Base-by-base conservation (phyloP, 2,888 invertebrate species). In the Pristionchus arcanus region DNA sequence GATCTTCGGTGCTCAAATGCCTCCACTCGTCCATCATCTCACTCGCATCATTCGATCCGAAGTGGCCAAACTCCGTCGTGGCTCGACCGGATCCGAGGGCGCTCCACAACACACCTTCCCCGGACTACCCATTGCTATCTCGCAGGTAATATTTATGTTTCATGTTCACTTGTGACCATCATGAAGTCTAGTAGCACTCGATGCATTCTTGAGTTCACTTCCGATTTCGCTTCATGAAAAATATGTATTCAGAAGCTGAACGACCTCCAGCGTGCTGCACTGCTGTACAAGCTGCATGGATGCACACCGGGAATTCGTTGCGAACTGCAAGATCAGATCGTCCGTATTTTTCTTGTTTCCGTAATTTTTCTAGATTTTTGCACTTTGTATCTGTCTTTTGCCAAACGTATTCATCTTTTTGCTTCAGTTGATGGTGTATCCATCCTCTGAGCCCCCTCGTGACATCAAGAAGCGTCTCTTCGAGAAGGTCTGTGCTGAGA, bases 61-160 rank as follows among this genome's bases (percentile, higher is more conserved):
- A 34, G 87, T 88, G 21, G 89, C 89, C 37, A 37, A 53, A 11
- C 31, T 63, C 7, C 34, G 89, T 3, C 21, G 89, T 7, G 55
- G 34, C 7, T 89, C 89, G 66, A 81, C 89, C 19, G 89, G 89
- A 21, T 89, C 89, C 25, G 89, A 89, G 42, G 89, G 89, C 19
- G 89, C 89, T 0, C 63, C 71, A 21, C 81, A 77, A 31, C 66
- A 63, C 81, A 11, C 63, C 59, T 89, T 89, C 66, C 34, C 34
- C 42, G 59, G 81, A 4, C 21, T 89, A 1, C 81, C 89, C 63
- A 81, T 89, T 28, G 81, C 81, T 42, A 89, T 89, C 42, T 63
- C 89, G 49, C 59, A 89, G 89, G 89, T 88, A 55, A 2, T 1
- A 25, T 49, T 4, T 63, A 2, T 7, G 7, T 0, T 25, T 63